Conservation (phyloP, 2,797 vertebrate genomes). For the Notolabrus celidotus region DNA sequence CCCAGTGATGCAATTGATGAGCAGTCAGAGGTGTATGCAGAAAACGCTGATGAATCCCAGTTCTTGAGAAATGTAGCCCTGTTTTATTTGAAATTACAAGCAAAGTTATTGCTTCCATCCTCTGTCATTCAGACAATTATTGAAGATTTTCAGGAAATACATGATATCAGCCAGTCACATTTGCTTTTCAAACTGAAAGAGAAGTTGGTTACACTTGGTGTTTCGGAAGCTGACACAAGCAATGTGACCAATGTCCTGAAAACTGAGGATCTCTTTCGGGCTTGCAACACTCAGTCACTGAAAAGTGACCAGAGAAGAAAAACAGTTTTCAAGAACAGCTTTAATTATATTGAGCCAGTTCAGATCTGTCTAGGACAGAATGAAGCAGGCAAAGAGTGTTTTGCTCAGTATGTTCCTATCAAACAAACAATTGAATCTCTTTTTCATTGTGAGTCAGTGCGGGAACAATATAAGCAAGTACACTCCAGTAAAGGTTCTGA, state of each 20-base stretch:
- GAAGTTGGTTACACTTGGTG: conserved; percentile 6
- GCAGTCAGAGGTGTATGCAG: neutral
- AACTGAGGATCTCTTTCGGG: conserved; percentile 35
- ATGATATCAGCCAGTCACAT: conserved; percentile 14
- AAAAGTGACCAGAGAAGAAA: conserved; percentile 49
- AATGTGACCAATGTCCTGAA: conserved; percentile 20
- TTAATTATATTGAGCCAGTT: conserved; percentile 25
- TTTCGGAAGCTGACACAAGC: conserved; percentile 3
- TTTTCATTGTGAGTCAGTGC: neutral
- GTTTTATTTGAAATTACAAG: conserved; percentile 24
- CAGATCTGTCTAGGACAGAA: conserved; percentile 35
- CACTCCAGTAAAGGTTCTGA: neutral
- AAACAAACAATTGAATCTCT: conserved; percentile 24
- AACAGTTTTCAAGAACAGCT: conserved; percentile 35
- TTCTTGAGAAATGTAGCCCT: conserved; percentile 13
- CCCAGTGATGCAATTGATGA: conserved; percentile 3
- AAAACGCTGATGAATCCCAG: conserved; percentile 8
- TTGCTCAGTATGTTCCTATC: conserved; percentile 34
- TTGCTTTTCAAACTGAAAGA: conserved; percentile 11
- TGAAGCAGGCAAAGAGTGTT: conserved; percentile 46
- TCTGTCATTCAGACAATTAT: conserved; percentile 1
- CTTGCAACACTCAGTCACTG: conserved; percentile 13
- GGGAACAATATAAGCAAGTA: neutral
- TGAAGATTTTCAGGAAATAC: conserved; percentile 4
- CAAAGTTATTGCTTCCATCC: conserved; percentile 9